phyloP scores from a whole-genome alignment of 2,888 invertebrate species.

The Nymphalis c-album region DNA sequence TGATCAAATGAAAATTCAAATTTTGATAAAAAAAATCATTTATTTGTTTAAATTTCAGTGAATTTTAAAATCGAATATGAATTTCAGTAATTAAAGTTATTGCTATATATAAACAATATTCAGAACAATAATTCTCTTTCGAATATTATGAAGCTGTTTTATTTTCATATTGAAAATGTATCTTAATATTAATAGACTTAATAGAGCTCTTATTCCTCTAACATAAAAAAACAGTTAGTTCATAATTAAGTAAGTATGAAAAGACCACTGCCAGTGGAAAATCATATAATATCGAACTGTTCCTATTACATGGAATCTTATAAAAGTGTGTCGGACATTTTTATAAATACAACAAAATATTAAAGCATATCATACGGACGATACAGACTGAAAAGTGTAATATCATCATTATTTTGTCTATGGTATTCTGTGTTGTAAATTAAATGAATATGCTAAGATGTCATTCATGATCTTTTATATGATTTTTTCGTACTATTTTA shows the following conservation, averaged over 20 bases:
- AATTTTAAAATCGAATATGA: not conserved
- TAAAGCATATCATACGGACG: conserved; percentile 35
- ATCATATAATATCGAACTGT: not conserved
- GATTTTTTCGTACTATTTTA: conserved; percentile 29
- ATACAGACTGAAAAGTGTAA: conserved; percentile 36
- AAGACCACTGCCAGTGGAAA: not conserved
- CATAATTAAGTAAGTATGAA: too few relatives aligned
- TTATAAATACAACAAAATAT: conserved; percentile 8
- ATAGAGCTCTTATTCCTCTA: too few relatives aligned
- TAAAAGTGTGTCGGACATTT: not conserved
- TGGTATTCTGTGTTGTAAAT: conserved; percentile 48
- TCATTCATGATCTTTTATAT: conserved; percentile 41
- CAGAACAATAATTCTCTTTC: not conserved
- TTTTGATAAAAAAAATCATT: not conserved
- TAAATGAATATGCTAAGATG: conserved; percentile 21
- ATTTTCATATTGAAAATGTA: not conserved
- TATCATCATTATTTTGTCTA: conserved; percentile 44
- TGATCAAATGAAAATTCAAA: not conserved
- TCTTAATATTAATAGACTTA: not conserved
- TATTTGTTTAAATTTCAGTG: not conserved
- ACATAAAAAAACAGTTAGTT: too few relatives aligned
- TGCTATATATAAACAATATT: not conserved
- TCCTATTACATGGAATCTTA: not conserved
- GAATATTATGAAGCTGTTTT: not conserved
- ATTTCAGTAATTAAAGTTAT: too few relatives aligned